A percentile compares a stretch with the other conserved stretches of the same genome.
Conservation (phyloP, 92 coral and sea anemone genomes). For the Parazoanthus darwini region DNA sequence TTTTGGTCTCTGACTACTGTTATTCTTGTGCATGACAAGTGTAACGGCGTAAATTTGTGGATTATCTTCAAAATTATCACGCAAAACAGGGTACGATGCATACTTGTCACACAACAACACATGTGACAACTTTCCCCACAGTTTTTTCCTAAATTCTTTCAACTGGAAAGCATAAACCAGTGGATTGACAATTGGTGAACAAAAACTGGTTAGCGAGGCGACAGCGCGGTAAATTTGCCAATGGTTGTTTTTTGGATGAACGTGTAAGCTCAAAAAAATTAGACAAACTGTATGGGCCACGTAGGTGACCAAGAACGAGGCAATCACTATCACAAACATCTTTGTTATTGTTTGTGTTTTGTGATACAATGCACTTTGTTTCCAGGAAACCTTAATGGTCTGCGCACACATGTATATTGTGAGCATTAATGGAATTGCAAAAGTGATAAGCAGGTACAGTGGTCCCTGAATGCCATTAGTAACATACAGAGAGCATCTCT, state of each 20-base stretch:
- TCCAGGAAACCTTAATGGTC: constrained; percentile 15
- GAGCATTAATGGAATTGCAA: constrained; percentile 7
- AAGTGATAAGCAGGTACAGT: not conserved
- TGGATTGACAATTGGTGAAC: constrained; percentile 32
- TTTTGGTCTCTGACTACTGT: not conserved
- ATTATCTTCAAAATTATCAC: constrained; percentile 15
- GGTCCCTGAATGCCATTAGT: not conserved
- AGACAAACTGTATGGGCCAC: not conserved
- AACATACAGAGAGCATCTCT: not conserved
- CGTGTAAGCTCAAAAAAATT: not conserved
- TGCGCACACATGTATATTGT: constrained; percentile 20
- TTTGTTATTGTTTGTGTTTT: constrained; percentile 16
- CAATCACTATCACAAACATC: constrained; percentile 19
- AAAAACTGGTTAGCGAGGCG: not conserved
- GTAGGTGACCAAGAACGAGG: not conserved
- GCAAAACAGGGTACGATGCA: not conserved
- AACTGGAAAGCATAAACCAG: constrained; percentile 27
- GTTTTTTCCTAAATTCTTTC: constrained; percentile 26
- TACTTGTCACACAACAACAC: not conserved
- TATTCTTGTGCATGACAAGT: not conserved
- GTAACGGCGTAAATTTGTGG: not conserved
- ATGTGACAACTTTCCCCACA: constrained; percentile 18
- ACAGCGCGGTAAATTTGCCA: not conserved
- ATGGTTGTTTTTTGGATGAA: not conserved
- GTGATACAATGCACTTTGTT: constrained; percentile 5